A percentile compares a stretch with the other conserved stretches of the same genome.
Conservation (phyloP, 2,113 vertebrate species). For the Scolopax mira region DNA sequence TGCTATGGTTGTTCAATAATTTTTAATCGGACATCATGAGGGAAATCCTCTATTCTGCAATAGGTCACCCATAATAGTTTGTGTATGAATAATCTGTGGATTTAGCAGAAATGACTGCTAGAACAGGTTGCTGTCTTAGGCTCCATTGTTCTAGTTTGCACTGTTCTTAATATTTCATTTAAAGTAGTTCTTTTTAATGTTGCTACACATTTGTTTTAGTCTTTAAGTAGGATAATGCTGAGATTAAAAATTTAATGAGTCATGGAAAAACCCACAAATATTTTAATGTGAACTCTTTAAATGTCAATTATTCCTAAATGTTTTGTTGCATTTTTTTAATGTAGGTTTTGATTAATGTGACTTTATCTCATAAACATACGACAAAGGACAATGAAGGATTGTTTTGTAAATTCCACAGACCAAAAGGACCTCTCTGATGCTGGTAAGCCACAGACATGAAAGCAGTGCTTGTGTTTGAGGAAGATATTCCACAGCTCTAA, state of each 20-base stretch:
- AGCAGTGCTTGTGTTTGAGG: rapidly evolving
- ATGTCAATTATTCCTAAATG: background rate
- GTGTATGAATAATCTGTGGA: background rate
- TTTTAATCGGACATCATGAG: background rate
- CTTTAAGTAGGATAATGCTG: background rate
- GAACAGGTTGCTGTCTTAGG: background rate
- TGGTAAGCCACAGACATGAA: background rate
- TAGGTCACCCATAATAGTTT: rapidly evolving
- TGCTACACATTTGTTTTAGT: rapidly evolving
- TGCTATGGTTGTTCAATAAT: background rate
- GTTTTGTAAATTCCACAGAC: background rate
- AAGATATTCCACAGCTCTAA: background rate
- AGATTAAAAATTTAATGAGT: background rate
- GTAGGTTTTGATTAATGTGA: background rate
- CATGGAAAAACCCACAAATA: background rate
- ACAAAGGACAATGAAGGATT: background rate
- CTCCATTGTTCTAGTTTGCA: rapidly evolving
- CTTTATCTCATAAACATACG: background rate
- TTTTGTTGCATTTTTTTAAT: background rate
- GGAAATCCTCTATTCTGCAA: rapidly evolving
- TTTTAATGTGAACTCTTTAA: background rate
- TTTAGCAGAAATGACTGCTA: background rate
- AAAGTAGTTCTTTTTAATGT: background rate
- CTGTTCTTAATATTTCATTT: background rate
- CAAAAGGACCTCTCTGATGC: background rate